A percentile compares a stretch with the other conserved stretches of the same genome.
These are phyloP conservation scores for Callopanchax toddi DNA, from an alignment of 2,113 vertebrate species.

Conservation along the genomic window DNA sequence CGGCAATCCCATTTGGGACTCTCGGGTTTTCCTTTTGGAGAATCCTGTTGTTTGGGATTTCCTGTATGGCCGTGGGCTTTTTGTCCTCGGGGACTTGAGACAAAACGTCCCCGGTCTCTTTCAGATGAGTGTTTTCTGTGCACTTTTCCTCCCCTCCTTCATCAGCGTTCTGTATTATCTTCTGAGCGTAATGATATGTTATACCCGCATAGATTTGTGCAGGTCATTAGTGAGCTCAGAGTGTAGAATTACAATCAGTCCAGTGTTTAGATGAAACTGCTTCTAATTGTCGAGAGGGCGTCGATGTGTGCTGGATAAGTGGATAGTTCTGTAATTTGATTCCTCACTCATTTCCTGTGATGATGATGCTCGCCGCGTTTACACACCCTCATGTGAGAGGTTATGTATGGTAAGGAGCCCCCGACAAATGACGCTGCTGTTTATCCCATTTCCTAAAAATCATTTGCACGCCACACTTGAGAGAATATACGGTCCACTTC, in stretches of 20 bases:
- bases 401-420: slow-evolving; percentile 61
- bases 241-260: slow-evolving; percentile 69
- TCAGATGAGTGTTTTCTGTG: slow-evolving; percentile 11
- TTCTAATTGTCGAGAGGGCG: slow-evolving; percentile 57
- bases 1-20: background rate
- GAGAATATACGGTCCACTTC: slow-evolving; percentile 60
- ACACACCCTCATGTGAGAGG: slow-evolving; percentile 44
- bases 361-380: slow-evolving; percentile 37
- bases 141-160: slow-evolving; percentile 17
- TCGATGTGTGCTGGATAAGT: slow-evolving; percentile 46
- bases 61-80: slow-evolving; percentile 19
- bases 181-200: slow-evolving; percentile 62
- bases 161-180: slow-evolving; percentile 34
- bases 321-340: slow-evolving; percentile 59
- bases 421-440: slow-evolving; percentile 40
- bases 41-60: slow-evolving; percentile 48
- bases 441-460: slow-evolving; percentile 46
- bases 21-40: slow-evolving; percentile 16
- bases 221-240: slow-evolving; percentile 61
- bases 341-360: slow-evolving; percentile 45
- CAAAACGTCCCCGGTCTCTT: slow-evolving; percentile 38
- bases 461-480: slow-evolving; percentile 49
- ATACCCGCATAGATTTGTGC: slow-evolving; percentile 55
- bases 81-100: slow-evolving; percentile 27
- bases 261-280: slow-evolving; percentile 56